Conservation (phyloP, 2,888 invertebrate genomes). For the Cephus nigrinus region DNA sequence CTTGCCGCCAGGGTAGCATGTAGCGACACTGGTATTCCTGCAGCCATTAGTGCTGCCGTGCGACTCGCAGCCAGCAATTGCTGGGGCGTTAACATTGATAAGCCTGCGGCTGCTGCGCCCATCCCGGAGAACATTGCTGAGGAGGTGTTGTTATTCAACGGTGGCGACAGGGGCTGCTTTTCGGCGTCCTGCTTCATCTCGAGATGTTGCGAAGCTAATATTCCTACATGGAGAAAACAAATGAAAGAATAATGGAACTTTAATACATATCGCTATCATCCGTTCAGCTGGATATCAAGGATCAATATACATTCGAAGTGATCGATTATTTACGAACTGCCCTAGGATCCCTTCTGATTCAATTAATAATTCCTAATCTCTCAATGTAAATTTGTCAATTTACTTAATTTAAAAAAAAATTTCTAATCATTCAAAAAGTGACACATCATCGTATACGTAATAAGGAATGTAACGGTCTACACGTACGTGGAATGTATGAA, state of each 20-base stretch:
- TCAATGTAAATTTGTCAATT: too few relatives aligned
- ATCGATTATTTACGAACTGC: too few relatives aligned
- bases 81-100: slow-evolving; percentile 69
- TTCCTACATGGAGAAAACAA: slow-evolving; percentile 40
- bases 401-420: too few relatives aligned
- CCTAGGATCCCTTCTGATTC: too few relatives aligned
- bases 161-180: slow-evolving; percentile 73
- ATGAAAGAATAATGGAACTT: not conserved
- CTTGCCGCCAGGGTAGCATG: slow-evolving; percentile 69
- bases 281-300: not conserved
- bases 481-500: not conserved
- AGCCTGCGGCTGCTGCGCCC: slow-evolving; percentile 68
- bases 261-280: not conserved
- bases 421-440: too few relatives aligned
- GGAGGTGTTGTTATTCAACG: slow-evolving; percentile 70
- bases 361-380: too few relatives aligned
- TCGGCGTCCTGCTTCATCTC: slow-evolving; percentile 69
- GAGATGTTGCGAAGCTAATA: slow-evolving; percentile 46
- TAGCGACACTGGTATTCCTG: slow-evolving; percentile 69
- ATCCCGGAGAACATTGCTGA: slow-evolving; percentile 54
- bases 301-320: not conserved
- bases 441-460: too few relatives aligned
- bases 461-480: not conserved
- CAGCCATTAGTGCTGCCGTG: slow-evolving; percentile 67
- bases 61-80: slow-evolving; percentile 68